Evolutionary conservation across 2,113 vertebrate genomes (phyloP).

Genomic region (Cololabis saira): DNA sequence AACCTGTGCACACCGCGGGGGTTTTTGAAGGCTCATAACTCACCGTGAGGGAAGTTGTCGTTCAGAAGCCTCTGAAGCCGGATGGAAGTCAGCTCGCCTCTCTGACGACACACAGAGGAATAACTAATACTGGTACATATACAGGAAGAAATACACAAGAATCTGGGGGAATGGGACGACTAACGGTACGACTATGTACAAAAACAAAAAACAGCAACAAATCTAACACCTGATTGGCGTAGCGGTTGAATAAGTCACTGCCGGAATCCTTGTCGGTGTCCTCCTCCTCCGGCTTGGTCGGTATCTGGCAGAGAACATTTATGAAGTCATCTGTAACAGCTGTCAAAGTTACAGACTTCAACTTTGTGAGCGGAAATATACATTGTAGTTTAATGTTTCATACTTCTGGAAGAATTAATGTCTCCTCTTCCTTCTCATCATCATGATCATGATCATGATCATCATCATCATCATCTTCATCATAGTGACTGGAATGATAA

Average conservation of each 20-base stretch:
- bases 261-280: neutral
- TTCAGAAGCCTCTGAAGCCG: constrained; percentile 57
- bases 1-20: no score
- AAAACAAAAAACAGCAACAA: neutral
- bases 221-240: constrained; percentile 45
- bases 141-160: no score
- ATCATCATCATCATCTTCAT: neutral
- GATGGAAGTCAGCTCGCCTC: constrained; percentile 3
- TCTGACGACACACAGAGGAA: constrained; percentile 35
- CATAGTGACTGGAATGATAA: constrained; percentile 23
- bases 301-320: neutral
- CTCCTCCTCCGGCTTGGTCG: neutral
- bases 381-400: neutral
- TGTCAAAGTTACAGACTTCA: neutral
- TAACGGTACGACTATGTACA: no score
- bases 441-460: constrained; percentile 6
- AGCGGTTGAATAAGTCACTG: constrained; percentile 25
- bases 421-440: neutral
- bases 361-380: neutral
- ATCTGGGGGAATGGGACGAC: no score
- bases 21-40: neutral
- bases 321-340: fast-evolving
- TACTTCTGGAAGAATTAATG: constrained; percentile 32
- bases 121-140: no score
- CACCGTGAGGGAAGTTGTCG: constrained; percentile 47